phyloP scores from a whole-genome alignment of 2,113 vertebrate genomes.

The Anhinga rufa region DNA sequence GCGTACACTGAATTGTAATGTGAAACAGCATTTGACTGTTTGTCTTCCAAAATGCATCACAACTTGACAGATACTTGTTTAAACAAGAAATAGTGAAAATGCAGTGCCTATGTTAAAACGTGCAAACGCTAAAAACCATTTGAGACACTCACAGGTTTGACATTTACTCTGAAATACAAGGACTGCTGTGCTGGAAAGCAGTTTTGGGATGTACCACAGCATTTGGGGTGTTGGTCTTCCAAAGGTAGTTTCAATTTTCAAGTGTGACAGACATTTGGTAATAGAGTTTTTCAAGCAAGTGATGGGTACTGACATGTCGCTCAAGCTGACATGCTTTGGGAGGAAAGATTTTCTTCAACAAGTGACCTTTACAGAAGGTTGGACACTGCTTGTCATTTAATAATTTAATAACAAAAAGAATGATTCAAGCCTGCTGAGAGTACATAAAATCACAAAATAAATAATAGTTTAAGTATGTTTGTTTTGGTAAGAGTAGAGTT shows the following conservation, averaged over 20 bases:
- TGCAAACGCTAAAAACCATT: background rate
- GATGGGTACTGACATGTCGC: background rate
- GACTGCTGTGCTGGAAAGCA: background rate
- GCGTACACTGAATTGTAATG: background rate
- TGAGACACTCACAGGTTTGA: background rate
- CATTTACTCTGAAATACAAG: background rate
- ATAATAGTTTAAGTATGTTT: background rate
- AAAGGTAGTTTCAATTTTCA: background rate
- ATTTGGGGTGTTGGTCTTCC: background rate
- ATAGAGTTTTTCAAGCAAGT: background rate
- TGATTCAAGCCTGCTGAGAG: background rate
- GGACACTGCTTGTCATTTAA: background rate
- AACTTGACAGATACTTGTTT: background rate
- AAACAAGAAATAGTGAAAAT: background rate
- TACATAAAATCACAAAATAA: background rate
- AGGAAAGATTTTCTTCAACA: background rate
- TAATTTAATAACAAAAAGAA: constrained; percentile 15
- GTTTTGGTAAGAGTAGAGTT: background rate
- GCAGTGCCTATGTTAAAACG: background rate
- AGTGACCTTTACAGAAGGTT: background rate
- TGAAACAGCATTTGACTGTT: background rate
- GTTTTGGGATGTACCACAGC: background rate
- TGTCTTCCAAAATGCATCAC: background rate
- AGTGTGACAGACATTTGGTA: background rate
- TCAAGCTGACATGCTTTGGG: background rate